Percentiles rank a stretch among this genome's conserved stretches.
These are phyloP conservation scores for Ashinkailepas kermadecensis DNA, from an alignment of 2,888 invertebrate genomes.

Conservation along the genomic window DNA sequence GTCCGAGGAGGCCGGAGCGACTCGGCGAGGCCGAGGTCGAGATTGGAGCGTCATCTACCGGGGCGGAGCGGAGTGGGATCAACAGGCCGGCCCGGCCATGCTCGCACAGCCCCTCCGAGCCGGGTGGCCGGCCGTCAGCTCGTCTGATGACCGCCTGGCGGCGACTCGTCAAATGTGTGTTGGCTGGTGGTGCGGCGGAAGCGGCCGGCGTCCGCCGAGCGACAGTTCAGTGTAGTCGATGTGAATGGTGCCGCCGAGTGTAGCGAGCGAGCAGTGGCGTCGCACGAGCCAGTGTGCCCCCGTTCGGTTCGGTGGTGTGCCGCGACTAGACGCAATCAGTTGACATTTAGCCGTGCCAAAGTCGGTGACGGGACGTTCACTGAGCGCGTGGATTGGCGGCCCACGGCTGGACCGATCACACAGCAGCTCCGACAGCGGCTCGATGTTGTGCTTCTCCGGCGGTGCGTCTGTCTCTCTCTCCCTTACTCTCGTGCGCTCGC, in stretches of 20 bases:
- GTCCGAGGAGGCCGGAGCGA: too few species aligned
- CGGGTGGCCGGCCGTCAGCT: too few species aligned
- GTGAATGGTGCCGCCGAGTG: not conserved
- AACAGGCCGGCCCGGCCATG: too few species aligned
- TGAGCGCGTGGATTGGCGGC: not conserved
- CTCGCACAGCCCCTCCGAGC: too few species aligned
- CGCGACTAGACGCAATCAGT: not conserved
- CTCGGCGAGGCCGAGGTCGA: too few species aligned
- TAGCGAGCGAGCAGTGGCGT: not conserved
- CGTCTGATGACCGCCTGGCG: not conserved
- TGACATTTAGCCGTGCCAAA: conserved; percentile 11
- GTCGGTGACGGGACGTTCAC: not conserved
- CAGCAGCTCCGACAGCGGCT: not conserved
- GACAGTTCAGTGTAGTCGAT: not conserved
- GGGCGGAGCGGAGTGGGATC: too few species aligned
- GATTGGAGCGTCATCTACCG: too few species aligned
- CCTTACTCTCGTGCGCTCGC: not conserved
- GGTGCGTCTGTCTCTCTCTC: too few species aligned
- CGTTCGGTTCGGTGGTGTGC: not conserved
- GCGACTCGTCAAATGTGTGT: not conserved
- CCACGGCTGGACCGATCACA: not conserved
- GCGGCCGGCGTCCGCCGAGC: not conserved
- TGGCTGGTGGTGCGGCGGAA: not conserved
- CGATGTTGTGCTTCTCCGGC: not conserved
- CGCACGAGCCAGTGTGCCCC: not conserved